Base-by-base conservation (phyloP, 2,797 vertebrate genomes). In the Selene dorsalis region DNA sequence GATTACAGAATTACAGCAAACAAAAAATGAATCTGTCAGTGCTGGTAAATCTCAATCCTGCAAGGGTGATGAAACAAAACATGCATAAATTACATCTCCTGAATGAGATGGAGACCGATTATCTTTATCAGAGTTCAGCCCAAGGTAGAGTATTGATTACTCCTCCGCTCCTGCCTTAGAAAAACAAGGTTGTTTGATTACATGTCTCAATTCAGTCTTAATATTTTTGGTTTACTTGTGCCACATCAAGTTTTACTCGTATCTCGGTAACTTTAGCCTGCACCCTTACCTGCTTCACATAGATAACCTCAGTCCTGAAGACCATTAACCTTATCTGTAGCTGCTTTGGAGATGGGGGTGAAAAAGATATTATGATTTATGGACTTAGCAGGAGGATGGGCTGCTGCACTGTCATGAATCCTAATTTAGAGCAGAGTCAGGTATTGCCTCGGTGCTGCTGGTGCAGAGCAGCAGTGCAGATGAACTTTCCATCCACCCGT, bases 341-440 rank as follows among this genome's bases (percentile, higher is more conserved):
- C 79, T 82, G 66, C 75, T 84, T 83, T 71, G 56, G 77, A 85
- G 87, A 87, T 80, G 63, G 52, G 76, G 56, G 41, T 75, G 70
- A 84, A 76, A 89, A 88, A 88, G 77, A 91, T 88, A 79, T 87
- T 90, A 83, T 91, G 91, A 93, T 92, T 91, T 90, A 91, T 91
- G 86, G 84, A 90, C 77, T 87, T 77, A 79, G 73, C 52, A 69
- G 69, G 61, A 77, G 63, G 76, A 88, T 53, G 53, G 84, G 71
- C 77, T 70, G 74, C 80, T 60, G 69, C 52, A 3, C 80, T 63
- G 57, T 73, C 73, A 73, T 89, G 92, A 93, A 93, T 93, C 87
- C 64, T 88, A 91, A 93, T 92, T 89, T 78, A n/a, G 22, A 76
- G 69, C 28, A 14, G 67, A 82, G 68, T 63, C 70, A 58, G 79